Evolutionary conservation across 1,140 invertebrate species (phyloP), one percentile per base, ranked within the genome.

Genomic region (Berghia stephanieae): DNA sequence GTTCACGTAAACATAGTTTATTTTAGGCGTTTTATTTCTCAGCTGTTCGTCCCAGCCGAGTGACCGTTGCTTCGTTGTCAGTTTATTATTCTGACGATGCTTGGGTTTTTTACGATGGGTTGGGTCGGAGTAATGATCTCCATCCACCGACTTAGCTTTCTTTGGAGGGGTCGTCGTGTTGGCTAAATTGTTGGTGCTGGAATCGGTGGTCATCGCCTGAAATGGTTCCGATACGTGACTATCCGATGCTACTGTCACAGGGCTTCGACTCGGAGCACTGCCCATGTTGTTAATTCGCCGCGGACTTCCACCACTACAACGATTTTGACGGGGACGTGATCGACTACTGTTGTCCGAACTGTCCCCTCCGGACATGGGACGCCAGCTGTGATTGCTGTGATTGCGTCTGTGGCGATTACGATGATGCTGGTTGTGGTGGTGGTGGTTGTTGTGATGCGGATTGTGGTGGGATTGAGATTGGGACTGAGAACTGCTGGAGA

Each of bases 1-100:
- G 80, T 87, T 87, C 10, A 88, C 86, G 81, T 87, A 87, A 1
- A 83, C 87, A 75, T 88, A 88, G 13, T 86, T 83, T 18, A 81
- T 71, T 81, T 84, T 85, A 10, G 43, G 43, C 34, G 84, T 82
- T 16, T 80, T 70, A 38, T 81, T 78, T 63, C 77, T 83, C 72
- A 84, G 85, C 78, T 86, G 82, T 60, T 85, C 82, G 2, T 87
- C 85, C 86, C 86, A 87, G 31, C 84, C 85, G 10, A 85, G 66
- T 8, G 84, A 86, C 27, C 81, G 75, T 76, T 85, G 86, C 77
- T 85, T 86, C 43, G 73, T 82, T 60, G 82, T 77, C 36, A 80
- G 72, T 24, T 76, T 76, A 34, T 82, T 80, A n/a, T 76, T 77
- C 57, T 79, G 75, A 34, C 80, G 81, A 43, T 84, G 79, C n/a